Conservation (phyloP, 2,113 vertebrate species). For the Sinocyclocheilus rhinocerous region DNA sequence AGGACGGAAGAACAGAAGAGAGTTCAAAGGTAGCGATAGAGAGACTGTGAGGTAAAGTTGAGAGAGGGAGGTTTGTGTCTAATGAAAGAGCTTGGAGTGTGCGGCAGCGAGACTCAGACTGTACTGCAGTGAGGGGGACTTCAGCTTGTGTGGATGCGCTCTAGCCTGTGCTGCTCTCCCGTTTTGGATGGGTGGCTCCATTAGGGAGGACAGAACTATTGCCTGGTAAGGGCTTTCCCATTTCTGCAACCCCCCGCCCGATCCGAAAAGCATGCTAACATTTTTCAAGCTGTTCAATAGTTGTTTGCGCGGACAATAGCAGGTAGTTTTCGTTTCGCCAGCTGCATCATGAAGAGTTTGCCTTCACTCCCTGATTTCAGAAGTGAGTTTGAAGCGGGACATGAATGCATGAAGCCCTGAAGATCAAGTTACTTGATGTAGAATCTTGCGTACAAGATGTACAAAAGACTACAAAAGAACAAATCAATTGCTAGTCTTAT, state of each 20-base stretch:
- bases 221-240: slow-evolving; percentile 50
- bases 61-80: slow-evolving; percentile 25
- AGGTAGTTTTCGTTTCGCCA: background rate
- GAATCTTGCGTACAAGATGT: background rate
- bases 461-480: background rate
- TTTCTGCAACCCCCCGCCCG: background rate
- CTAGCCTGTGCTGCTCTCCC: slow-evolving; percentile 41
- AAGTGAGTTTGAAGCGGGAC: slow-evolving; percentile 1
- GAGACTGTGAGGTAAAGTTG: slow-evolving; percentile 36
- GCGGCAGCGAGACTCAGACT: slow-evolving; percentile 26
- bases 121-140: slow-evolving; percentile 52
- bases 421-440: background rate
- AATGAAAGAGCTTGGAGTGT: slow-evolving; percentile 2
- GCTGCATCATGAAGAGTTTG: background rate
- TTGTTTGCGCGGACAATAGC: background rate
- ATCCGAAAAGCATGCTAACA: background rate
- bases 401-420: background rate
- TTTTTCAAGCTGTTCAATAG: background rate
- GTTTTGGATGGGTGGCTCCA: slow-evolving; percentile 44
- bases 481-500: background rate
- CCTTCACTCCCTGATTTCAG: background rate
- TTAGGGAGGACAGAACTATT: slow-evolving; percentile 44
- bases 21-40: slow-evolving; percentile 7
- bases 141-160: slow-evolving; percentile 49
- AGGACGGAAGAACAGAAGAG: background rate